phyloP scores from a whole-genome alignment of 2,888 invertebrate genomes.

The Icerya purchasi region DNA sequence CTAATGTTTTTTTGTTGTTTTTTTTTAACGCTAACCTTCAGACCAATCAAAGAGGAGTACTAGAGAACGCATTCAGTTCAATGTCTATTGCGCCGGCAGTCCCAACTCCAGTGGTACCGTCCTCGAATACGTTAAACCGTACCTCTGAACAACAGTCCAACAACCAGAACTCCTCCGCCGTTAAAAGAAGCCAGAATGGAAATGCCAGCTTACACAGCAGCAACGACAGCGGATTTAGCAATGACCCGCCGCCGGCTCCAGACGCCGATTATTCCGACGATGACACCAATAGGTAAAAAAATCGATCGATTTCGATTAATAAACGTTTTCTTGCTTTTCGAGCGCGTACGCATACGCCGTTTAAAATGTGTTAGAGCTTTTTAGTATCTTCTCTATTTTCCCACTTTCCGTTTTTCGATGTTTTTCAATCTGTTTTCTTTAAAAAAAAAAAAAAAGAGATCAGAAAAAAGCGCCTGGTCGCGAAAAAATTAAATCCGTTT shows the following conservation, averaged over 20 bases:
- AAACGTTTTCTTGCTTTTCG: too few relatives aligned
- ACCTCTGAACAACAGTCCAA: slow-evolving; percentile 12
- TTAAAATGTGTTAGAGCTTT: too few relatives aligned
- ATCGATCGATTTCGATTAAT: too few relatives aligned
- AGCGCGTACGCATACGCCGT: too few relatives aligned
- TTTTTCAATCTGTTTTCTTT: too few relatives aligned
- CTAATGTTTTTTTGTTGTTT: too few relatives aligned
- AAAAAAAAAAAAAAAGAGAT: too few relatives aligned
- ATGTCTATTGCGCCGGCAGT: slow-evolving; percentile 17
- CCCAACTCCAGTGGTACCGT: slow-evolving; percentile 20
- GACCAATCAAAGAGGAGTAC: slow-evolving; percentile 5
- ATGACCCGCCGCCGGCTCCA: slow-evolving; percentile 63
- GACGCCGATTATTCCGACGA: slow-evolving; percentile 81
- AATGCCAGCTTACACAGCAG: slow-evolving; percentile 58
- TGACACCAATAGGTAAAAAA: slow-evolving; percentile 45
- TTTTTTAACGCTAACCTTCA: slow-evolving; percentile 1
- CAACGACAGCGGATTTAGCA: slow-evolving; percentile 79
- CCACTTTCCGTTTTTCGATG: too few relatives aligned
- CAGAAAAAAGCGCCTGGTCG: too few relatives aligned
- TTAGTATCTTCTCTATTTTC: too few relatives aligned
- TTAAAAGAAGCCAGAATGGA: slow-evolving; percentile 21
- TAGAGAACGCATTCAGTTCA: slow-evolving; percentile 9
- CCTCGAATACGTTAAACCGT: slow-evolving; percentile 11
- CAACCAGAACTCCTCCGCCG: slow-evolving; percentile 1
- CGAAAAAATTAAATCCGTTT: too few relatives aligned